Percentiles rank a stretch among this genome's conserved stretches.
Conservation (phyloP, 2,113 vertebrate species). For the Pachyramphus minor region DNA sequence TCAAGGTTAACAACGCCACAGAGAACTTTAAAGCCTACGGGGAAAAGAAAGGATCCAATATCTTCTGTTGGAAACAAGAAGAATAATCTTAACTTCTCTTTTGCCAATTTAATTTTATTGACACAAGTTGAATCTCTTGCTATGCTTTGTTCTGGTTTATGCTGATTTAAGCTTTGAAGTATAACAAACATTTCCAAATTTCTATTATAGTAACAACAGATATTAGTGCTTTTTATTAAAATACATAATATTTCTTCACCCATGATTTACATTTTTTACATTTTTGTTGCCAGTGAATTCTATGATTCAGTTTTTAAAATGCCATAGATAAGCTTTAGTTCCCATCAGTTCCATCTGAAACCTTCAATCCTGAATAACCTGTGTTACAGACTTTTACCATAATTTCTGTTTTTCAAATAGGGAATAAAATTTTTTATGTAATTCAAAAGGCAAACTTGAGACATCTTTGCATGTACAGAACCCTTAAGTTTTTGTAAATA, state of each 20-base stretch:
- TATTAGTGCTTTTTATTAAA: not conserved
- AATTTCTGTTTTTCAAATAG: not conserved
- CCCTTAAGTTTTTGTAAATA: not conserved
- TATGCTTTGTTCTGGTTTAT: not conserved
- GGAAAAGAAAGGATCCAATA: not conserved
- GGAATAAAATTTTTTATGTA: not conserved
- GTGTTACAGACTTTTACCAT: not conserved
- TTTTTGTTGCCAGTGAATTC: not conserved
- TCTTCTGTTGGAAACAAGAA: not conserved
- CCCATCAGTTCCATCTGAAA: not conserved
- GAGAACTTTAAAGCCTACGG: not conserved
- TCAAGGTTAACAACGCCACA: conserved; percentile 23
- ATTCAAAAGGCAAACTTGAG: not conserved
- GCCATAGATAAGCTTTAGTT: not conserved
- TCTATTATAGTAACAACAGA: not conserved
- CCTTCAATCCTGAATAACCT: not conserved
- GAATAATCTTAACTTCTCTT: not conserved
- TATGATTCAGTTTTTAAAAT: not conserved
- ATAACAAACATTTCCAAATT: not conserved
- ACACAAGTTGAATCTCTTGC: not conserved
- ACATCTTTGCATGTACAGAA: not conserved
- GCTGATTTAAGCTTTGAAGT: not conserved
- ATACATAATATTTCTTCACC: not conserved
- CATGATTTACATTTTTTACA: not conserved
- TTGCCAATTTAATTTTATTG: not conserved